These are phyloP conservation scores for Aurelia aurita complex sp. Pacific DNA, from an alignment of 30 jellyfish, hydroid and myxozoan genomes.

Conservation along the genomic window DNA sequence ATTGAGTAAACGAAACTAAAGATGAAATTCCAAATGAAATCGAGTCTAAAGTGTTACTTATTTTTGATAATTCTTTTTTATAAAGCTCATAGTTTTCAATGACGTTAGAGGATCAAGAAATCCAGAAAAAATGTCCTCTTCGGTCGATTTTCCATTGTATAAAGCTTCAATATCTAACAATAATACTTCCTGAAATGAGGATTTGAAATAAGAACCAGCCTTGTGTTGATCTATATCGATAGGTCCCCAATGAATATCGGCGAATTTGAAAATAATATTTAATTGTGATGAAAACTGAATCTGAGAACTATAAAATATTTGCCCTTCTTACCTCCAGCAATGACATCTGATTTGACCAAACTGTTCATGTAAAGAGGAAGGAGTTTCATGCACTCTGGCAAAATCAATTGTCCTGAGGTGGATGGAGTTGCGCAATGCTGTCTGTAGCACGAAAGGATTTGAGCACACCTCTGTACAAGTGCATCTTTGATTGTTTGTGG, in stretches of 20 bases:
- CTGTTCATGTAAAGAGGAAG: conserved; percentile 86
- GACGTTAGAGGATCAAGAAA: neutral
- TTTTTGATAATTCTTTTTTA: conserved; percentile 35
- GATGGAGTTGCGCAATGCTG: conserved; percentile 99
- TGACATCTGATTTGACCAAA: conserved; percentile 87
- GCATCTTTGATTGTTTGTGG: conserved; percentile 86
- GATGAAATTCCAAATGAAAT: conserved; percentile 46
- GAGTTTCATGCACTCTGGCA: conserved; percentile 98
- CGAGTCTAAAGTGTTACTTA: conserved; percentile 27
- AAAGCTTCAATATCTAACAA: too few species aligned
- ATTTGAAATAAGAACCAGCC: too few species aligned
- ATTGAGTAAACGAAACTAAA: conserved; percentile 6
- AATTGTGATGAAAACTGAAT: neutral
- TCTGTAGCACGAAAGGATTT: conserved; percentile 90
- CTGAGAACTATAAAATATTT: neutral
- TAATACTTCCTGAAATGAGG: too few species aligned
- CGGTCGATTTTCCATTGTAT: too few species aligned
- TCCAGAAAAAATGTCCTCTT: too few species aligned
- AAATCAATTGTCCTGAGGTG: conserved; percentile 94
- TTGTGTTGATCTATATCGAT: too few species aligned
- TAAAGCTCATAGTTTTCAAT: conserved; percentile 24
- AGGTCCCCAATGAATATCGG: too few species aligned
- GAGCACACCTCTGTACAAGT: conserved; percentile 81
- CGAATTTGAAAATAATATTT: too few species aligned
- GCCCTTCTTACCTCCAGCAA: conserved; percentile 77